These are phyloP conservation scores for Halichoerus grypus DNA, from an alignment of 2,113 vertebrate species.

Conservation along the genomic window DNA sequence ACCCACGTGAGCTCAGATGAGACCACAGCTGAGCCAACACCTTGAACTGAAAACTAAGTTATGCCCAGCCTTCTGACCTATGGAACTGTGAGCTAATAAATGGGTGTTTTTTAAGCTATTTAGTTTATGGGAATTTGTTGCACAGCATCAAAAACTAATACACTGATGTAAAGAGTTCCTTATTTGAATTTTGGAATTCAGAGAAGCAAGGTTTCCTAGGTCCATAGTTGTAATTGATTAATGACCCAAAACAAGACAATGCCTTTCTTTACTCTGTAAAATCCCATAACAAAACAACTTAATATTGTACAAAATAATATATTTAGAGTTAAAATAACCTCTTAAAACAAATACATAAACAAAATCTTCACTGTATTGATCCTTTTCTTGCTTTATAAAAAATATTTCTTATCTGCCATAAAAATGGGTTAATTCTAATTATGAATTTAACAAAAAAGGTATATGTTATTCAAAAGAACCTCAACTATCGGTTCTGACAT, in stretches of 20 bases:
- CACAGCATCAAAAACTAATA: background rate
- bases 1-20: background rate
- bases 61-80: background rate
- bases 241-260: background rate
- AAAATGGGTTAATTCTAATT: slow-evolving; percentile 44
- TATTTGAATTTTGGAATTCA: slow-evolving; percentile 8
- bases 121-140: background rate
- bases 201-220: background rate
- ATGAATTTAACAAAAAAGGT: background rate
- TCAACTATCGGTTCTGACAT: background rate
- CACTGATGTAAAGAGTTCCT: background rate
- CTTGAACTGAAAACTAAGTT: background rate
- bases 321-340: background rate
- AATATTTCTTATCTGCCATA: slow-evolving; percentile 9
- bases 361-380: background rate
- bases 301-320: background rate
- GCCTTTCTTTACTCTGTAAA: background rate
- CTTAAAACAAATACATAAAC: background rate
- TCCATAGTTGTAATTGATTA: background rate
- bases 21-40: background rate
- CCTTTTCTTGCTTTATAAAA: background rate
- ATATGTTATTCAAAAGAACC: background rate
- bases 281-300: background rate
- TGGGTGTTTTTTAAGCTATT: background rate
- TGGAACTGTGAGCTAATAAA: background rate